These are phyloP conservation scores for Eumeta japonica DNA, from an alignment of 1,140 invertebrate species.

Conservation along the genomic window DNA sequence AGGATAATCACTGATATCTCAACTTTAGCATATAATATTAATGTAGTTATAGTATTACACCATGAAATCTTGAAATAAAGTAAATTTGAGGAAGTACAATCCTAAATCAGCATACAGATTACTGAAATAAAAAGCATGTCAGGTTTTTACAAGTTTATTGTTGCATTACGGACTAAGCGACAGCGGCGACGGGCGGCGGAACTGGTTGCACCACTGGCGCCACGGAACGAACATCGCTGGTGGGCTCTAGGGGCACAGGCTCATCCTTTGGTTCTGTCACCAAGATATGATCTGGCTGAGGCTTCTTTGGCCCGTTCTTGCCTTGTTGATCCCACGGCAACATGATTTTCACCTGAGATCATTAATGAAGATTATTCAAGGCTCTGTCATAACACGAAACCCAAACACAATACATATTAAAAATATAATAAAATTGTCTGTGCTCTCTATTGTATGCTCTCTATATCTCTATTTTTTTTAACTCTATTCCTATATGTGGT, in stretches of 20 bases:
- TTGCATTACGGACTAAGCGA: slow-evolving; percentile 34
- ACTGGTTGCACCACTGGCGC: slow-evolving; percentile 37
- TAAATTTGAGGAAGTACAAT: too few relatives aligned
- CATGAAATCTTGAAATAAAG: too few relatives aligned
- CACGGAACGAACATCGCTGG: slow-evolving; percentile 63
- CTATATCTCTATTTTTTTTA: too few relatives aligned
- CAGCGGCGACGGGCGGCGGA: slow-evolving; percentile 36
- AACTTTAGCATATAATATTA: too few relatives aligned
- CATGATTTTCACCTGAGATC: slow-evolving; percentile 95
- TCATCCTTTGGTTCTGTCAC: slow-evolving; percentile 94
- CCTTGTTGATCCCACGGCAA: slow-evolving; percentile 95
- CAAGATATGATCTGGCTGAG: slow-evolving; percentile 94
- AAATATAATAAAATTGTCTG: too few relatives aligned
- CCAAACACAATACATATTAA: not conserved
- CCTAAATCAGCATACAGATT: too few relatives aligned
- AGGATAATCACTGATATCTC: too few relatives aligned
- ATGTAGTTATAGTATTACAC: too few relatives aligned
- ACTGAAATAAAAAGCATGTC: too few relatives aligned
- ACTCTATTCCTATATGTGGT: too few relatives aligned
- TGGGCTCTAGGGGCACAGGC: slow-evolving; percentile 62
- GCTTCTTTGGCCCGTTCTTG: slow-evolving; percentile 95
- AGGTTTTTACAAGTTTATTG: slow-evolving; percentile 4
- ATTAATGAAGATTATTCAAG: not conserved
- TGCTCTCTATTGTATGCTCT: too few relatives aligned
- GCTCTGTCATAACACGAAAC: slow-evolving; percentile 3